Evolutionary conservation across 1,140 invertebrate species (phyloP).

Genomic region (Ceratina japonica): DNA sequence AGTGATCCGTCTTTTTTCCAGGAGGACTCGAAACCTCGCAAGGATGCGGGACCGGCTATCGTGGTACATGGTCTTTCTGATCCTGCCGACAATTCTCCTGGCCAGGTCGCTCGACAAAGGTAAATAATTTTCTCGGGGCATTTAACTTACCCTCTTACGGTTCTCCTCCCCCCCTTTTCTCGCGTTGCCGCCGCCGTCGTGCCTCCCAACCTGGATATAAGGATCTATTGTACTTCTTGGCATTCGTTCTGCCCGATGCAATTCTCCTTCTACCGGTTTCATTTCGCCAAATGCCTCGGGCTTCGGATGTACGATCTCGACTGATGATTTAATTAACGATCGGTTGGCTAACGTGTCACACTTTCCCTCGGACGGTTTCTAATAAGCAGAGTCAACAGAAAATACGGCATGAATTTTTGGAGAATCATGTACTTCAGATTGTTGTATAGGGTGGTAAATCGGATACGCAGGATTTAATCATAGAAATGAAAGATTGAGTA

Average conservation of each 20-base stretch:
- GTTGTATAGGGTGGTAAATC: no score
- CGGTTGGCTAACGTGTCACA: no score
- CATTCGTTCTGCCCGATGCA: slow-evolving; percentile 27
- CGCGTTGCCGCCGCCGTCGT: no score
- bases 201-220: slow-evolving; percentile 12
- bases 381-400: no score
- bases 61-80: slow-evolving; percentile 79
- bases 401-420: no score
- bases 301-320: not conserved
- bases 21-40: slow-evolving; percentile 68
- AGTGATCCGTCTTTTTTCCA: slow-evolving; percentile 47
- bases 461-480: no score
- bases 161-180: not conserved
- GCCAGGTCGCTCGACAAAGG: slow-evolving; percentile 79
- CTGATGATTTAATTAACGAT: slow-evolving; percentile 17
- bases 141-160: slow-evolving; percentile 34
- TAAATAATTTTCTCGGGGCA: slow-evolving; percentile 57
- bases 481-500: no score
- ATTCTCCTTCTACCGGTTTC: slow-evolving; percentile 1
- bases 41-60: slow-evolving; percentile 79
- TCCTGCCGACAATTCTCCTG: slow-evolving; percentile 77
- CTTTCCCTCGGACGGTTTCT: no score
- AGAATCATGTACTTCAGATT: no score
- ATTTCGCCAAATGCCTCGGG: slow-evolving; percentile 6
- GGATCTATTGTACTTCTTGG: slow-evolving; percentile 7